phyloP scores from a whole-genome alignment of 1,140 invertebrate genomes.

The Drosophila paulistorum region DNA sequence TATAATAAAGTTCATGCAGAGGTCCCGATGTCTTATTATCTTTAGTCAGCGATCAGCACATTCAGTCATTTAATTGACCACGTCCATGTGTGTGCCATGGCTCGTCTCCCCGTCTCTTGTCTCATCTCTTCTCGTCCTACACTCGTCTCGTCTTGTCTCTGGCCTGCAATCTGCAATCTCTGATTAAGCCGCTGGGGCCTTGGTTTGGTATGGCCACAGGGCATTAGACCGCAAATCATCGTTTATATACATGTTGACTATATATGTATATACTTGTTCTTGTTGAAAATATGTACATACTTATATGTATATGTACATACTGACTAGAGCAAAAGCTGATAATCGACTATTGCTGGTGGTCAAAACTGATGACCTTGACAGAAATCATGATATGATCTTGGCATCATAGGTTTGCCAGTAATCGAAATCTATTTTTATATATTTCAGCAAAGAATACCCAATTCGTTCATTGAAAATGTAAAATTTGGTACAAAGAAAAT shows the following conservation, averaged over 20 bases:
- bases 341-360: conserved; percentile 35
- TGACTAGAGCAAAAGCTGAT: conserved; percentile 21
- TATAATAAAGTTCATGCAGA: conserved; percentile 71
- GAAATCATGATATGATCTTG: conserved; percentile 2
- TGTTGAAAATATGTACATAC: conserved; percentile 36
- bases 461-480: background rate
- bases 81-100: conserved; percentile 38
- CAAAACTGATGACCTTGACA: conserved; percentile 9
- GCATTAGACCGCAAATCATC: conserved; percentile 62
- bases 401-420: background rate
- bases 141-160: conserved; percentile 32
- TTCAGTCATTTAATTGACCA: conserved; percentile 74
- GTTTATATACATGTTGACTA: conserved; percentile 22
- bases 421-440: background rate
- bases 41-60: conserved; percentile 72
- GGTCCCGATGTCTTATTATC: conserved; percentile 66
- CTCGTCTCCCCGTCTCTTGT: conserved; percentile 3
- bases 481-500: too few relatives aligned
- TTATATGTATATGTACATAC: too few relatives aligned
- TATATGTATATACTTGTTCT: conserved; percentile 21
- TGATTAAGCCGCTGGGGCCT: conserved; percentile 46
- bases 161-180: conserved; percentile 48
- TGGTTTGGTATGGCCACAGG: conserved; percentile 30
- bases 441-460: background rate
- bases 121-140: conserved; percentile 28